Evolutionary conservation across 2,113 vertebrate genomes (phyloP).

Genomic region (Paramormyrops kingsleyae): DNA sequence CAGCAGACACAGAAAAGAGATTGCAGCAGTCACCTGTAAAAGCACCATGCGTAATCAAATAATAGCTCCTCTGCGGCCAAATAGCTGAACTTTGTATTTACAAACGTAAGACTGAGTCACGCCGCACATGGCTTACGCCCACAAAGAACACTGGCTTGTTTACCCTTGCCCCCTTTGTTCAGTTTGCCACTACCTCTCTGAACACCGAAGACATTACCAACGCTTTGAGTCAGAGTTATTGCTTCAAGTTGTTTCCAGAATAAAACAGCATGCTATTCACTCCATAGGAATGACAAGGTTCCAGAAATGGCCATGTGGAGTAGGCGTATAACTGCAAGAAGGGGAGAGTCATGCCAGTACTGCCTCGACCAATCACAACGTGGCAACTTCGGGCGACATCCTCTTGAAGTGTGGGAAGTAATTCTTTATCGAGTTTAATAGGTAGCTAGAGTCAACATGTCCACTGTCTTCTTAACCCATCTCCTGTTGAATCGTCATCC

Average conservation of each 20-base stretch:
- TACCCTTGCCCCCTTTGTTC: background rate
- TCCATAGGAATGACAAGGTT: background rate
- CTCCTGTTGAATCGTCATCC: background rate
- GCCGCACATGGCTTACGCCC: background rate
- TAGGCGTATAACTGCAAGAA: background rate
- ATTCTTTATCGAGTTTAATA: conserved; percentile 7
- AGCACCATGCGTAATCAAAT: background rate
- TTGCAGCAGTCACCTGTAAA: conserved; percentile 4
- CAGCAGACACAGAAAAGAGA: conserved; percentile 27
- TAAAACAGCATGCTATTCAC: conserved; percentile 19
- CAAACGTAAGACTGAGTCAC: conserved; percentile 13
- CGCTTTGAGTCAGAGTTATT: background rate
- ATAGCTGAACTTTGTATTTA: background rate
- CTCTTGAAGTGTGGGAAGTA: conserved; percentile 7
- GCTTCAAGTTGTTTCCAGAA: background rate
- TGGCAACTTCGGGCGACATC: background rate
- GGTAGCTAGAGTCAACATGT: background rate
- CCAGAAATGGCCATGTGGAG: background rate
- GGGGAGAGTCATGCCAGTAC: background rate
- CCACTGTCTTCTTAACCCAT: background rate
- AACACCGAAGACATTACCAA: background rate
- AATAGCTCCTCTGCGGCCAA: background rate
- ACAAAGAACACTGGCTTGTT: background rate
- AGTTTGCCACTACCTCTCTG: background rate
- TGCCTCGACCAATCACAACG: conserved; percentile 47